These are phyloP conservation scores for Sphaerophoria rueppellii DNA, from an alignment of 2,888 invertebrate genomes.

Conservation along the genomic window DNA sequence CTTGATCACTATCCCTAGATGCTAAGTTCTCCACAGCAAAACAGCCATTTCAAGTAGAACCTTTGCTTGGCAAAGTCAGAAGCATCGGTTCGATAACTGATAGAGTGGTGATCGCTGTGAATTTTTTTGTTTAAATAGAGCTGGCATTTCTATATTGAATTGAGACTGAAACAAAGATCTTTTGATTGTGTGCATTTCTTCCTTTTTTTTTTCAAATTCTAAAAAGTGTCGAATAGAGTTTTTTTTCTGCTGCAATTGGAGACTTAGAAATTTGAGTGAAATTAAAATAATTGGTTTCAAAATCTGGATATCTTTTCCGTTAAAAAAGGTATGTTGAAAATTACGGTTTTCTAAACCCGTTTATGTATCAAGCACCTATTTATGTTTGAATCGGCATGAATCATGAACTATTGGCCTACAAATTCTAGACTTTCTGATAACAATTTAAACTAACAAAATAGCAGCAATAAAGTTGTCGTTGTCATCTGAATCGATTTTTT, in stretches of 20 bases:
- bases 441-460: conserved; percentile 27
- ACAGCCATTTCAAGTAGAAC: conserved; percentile 56
- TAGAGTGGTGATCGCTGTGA: conserved; percentile 5
- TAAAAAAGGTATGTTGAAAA: conserved; percentile 2
- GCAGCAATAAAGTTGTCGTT: conserved; percentile 10
- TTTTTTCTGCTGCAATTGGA: not conserved
- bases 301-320: not conserved
- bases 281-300: not conserved
- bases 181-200: not conserved
- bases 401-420: conserved; percentile 64
- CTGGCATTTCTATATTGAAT: not conserved
- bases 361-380: not conserved
- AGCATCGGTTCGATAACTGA: conserved; percentile 52
- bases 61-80: conserved; percentile 67
- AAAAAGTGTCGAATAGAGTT: conserved; percentile 1
- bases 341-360: not conserved
- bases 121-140: not conserved
- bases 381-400: conserved; percentile 19
- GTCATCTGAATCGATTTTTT: too few relatives aligned
- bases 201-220: not conserved
- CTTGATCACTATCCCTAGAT: conserved; percentile 43
- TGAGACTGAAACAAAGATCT: not conserved
- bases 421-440: conserved; percentile 22
- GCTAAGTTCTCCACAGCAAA: conserved; percentile 22
- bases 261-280: not conserved